Evolutionary conservation across 1,140 invertebrate species (phyloP), one percentile per base, ranked within the genome.

Genomic region (Atopsyche davidsoni): DNA sequence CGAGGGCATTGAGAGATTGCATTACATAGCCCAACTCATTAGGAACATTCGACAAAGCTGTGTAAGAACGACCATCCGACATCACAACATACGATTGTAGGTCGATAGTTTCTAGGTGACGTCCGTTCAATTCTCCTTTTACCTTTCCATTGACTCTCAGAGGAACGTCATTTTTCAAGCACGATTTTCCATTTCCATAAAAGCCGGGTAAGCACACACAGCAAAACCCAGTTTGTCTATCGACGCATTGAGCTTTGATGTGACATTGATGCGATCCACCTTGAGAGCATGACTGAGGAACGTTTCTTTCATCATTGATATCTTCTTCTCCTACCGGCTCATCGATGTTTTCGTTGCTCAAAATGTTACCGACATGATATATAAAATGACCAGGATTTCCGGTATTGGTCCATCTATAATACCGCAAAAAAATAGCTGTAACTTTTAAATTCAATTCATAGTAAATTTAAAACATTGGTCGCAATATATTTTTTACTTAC

Each of bases 41-140:
- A 1, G 83, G 83, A 2, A 93, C 74, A 42, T 83, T 81, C 2
- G 90, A 91, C 13, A 97, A 75, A 4, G 93, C 93, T 0, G 91
- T 96, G 63, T 96, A 98, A 2, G 85, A 84, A 49, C 92, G 75
- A 2, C 89, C 91, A 63, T 97, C 93, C 10, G 79, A 75, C 2
- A 89, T 87, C 2, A 94, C 86, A 0, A 97, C 83, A 65, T 96
- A 98, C 1, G 90, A 87, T 69, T 97, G 93, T 40, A 96, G 73
- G 64, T 93, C 86, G n/a, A 87, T 77, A 24, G 87, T 79, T 9
- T 82, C 75, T 2, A 95, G 71, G 13, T 75, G 66, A 18, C 85
- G 65, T 14, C 81, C 82, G 63, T 97, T 97, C 1, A 98, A 65
- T 41, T 75, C 75, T 7, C 92, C 89, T 43, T 76, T 79, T 1